A percentile compares a stretch with the other conserved stretches of the same genome.
phyloP scores from a whole-genome alignment of 2,113 vertebrate species.

The Pandion haliaetus region DNA sequence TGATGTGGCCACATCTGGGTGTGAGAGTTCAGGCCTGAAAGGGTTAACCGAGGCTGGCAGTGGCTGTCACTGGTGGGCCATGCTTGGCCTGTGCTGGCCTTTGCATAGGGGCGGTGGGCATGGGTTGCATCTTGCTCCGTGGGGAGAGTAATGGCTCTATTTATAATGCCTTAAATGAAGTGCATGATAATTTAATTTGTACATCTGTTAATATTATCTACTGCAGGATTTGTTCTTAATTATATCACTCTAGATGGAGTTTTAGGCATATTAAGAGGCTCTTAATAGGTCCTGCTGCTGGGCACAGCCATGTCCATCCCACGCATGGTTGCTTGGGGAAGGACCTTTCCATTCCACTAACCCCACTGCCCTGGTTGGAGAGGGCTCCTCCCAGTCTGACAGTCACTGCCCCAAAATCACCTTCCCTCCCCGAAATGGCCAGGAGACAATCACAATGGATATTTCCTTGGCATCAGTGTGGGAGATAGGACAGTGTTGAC shows the following conservation, averaged over 20 bases:
- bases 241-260: neutral
- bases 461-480: neutral
- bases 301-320: neutral
- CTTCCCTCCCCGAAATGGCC: neutral
- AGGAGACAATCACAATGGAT: accelerated
- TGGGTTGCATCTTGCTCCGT: neutral
- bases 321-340: neutral
- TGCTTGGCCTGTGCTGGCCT: neutral
- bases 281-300: neutral
- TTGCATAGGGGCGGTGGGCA: neutral
- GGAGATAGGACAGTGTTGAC: neutral
- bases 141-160: neutral
- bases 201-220: slow-evolving; percentile 34
- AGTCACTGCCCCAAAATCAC: neutral
- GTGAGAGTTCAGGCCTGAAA: neutral
- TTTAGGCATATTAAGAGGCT: neutral
- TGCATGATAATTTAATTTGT: slow-evolving; percentile 56
- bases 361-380: neutral
- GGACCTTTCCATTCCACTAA: neutral
- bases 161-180: slow-evolving; percentile 47
- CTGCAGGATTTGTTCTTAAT: slow-evolving; percentile 28
- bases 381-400: neutral
- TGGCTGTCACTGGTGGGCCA: neutral
- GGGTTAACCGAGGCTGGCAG: neutral
- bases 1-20: neutral